Conservation (phyloP, 2,888 invertebrate genomes). For the Aphidoletes aphidimyza region DNA sequence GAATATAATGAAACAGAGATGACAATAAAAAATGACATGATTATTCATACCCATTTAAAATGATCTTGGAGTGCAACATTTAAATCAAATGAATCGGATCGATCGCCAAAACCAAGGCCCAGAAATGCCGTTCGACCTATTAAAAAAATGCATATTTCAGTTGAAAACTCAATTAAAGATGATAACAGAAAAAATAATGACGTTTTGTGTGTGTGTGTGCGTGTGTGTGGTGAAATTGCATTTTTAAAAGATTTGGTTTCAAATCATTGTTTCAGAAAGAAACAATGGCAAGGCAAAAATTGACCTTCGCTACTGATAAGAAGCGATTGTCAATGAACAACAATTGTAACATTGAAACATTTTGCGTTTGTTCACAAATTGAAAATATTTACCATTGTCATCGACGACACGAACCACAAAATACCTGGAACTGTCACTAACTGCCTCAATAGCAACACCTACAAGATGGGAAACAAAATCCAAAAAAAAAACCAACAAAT, state of each 20-base stretch:
- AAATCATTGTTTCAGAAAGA: background rate
- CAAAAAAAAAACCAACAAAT: background rate
- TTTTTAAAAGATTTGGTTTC: background rate
- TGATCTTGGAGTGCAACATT: constrained; percentile 99
- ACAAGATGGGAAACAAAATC: background rate
- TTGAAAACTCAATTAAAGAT: background rate
- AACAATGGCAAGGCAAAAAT: constrained; percentile 3
- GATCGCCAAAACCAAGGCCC: constrained; percentile 96
- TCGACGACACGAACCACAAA: constrained; percentile 96
- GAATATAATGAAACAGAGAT: too few relatives aligned
- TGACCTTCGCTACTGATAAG: constrained; percentile 33
- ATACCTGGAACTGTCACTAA: constrained; percentile 97
- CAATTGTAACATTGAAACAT: background rate
- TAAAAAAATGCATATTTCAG: constrained; percentile 10
- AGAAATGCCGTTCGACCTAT: constrained; percentile 90
- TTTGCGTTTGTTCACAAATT: background rate
- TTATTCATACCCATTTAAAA: constrained; percentile 97
- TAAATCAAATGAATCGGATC: constrained; percentile 98
- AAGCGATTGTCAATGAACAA: background rate
- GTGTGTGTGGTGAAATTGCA: background rate
- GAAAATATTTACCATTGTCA: constrained; percentile 78
- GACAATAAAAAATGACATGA: too few relatives aligned
- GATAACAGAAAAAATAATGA: background rate
- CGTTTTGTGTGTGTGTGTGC: constrained; percentile 4
- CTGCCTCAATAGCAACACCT: constrained; percentile 87